These are phyloP conservation scores for Hirundo rustica DNA, from an alignment of 2,797 vertebrate genomes.

Conservation along the genomic window DNA sequence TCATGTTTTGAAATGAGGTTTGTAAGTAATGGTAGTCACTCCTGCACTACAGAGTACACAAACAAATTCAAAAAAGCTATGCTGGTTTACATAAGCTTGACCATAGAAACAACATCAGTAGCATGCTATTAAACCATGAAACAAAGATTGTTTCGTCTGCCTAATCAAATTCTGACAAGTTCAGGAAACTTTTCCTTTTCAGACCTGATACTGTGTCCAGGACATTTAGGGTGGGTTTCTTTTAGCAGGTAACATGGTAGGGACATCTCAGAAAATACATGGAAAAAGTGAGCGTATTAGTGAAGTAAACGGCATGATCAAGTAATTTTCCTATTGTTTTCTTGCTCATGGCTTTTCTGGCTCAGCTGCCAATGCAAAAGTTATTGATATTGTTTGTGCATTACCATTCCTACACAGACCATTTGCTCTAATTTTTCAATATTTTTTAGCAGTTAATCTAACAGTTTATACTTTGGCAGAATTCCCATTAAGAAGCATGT, in stretches of 20 bases:
- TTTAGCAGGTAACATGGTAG: neutral
- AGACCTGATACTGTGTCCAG: neutral
- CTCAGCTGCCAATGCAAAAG: neutral
- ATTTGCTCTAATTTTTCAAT: conserved; percentile 13
- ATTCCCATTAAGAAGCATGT: neutral
- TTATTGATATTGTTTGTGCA: neutral
- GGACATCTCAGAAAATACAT: neutral
- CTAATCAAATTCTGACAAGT: neutral
- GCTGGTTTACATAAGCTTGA: neutral
- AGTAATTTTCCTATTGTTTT: neutral
- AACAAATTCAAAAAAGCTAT: neutral
- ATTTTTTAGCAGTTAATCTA: conserved; percentile 1
- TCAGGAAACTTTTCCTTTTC: neutral
- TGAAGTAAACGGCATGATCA: neutral
- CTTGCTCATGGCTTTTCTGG: neutral
- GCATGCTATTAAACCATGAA: neutral
- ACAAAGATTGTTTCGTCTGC: neutral
- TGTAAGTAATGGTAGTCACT: neutral
- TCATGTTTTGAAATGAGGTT: neutral
- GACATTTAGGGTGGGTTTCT: neutral
- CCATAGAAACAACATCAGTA: neutral
- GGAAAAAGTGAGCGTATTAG: neutral
- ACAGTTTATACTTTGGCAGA: neutral
- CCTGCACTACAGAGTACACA: neutral
- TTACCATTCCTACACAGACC: neutral